These are phyloP conservation scores for Acanthosepion pharaonis DNA, from an alignment of 2,888 invertebrate species.

Conservation along the genomic window DNA sequence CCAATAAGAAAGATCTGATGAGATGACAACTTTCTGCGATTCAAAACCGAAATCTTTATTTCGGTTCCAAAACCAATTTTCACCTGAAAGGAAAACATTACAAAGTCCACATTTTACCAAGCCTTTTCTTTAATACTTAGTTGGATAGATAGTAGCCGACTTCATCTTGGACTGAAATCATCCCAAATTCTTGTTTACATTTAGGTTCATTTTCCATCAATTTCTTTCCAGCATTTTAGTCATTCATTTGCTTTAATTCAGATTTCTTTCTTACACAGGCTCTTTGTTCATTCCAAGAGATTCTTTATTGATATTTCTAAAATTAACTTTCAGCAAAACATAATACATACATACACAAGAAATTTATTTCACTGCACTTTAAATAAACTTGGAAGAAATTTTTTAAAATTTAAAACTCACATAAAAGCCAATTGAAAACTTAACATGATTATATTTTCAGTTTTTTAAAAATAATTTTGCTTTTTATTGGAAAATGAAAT, in stretches of 20 bases:
- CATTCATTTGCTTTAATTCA: background rate
- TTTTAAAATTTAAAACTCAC: background rate
- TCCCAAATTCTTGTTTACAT: background rate
- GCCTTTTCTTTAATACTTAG: no score
- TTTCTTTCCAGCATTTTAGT: background rate
- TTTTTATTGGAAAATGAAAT: background rate
- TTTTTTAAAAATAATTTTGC: background rate
- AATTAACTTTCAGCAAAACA: background rate
- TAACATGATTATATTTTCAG: background rate
- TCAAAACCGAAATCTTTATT: no score
- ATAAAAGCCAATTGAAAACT: slow-evolving; percentile 33
- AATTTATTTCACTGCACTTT: background rate
- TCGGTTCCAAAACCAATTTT: no score
- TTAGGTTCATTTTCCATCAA: background rate
- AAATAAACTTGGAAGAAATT: background rate
- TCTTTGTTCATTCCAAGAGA: background rate
- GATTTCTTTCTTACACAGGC: background rate
- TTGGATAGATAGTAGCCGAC: no score
- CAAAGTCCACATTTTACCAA: no score
- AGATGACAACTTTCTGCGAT: no score
- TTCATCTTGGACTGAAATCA: background rate
- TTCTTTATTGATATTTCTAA: background rate
- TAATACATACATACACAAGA: slow-evolving; percentile 22
- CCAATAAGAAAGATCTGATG: no score
- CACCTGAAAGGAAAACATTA: no score